phyloP scores from a whole-genome alignment of 2,797 vertebrate species.

The Mormyrops boulengeri region DNA sequence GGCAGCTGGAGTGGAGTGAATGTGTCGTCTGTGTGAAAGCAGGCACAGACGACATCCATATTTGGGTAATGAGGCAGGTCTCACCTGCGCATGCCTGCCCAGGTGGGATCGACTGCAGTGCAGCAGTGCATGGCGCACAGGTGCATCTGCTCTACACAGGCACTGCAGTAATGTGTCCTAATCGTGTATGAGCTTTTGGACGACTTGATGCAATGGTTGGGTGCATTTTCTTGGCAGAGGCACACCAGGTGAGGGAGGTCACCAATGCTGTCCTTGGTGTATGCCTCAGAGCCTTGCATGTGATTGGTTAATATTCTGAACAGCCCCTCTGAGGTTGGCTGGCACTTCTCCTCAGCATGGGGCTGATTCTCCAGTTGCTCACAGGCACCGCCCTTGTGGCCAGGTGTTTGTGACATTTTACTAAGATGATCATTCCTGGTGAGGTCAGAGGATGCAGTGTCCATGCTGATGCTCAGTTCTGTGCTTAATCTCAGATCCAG shows the following conservation, averaged over 20 bases:
- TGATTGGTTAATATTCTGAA: conserved; percentile 51
- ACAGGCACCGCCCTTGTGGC: neutral
- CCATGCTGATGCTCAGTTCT: conserved; percentile 42
- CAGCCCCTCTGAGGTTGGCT: conserved; percentile 38
- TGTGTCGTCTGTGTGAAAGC: neutral
- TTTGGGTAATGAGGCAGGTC: conserved; percentile 23
- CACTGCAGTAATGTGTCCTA: conserved; percentile 86
- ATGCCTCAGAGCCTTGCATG: conserved; percentile 54
- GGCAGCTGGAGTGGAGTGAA: neutral
- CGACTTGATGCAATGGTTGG: conserved; percentile 81
- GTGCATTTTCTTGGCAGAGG: conserved; percentile 53
- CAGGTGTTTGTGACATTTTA: neutral
- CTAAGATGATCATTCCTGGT: neutral
- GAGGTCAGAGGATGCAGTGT: conserved; percentile 21
- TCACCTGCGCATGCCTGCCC: conserved; percentile 93
- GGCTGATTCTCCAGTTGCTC: neutral
- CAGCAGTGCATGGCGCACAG: conserved; percentile 83
- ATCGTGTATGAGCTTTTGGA: conserved; percentile 87
- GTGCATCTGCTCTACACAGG: conserved; percentile 84
- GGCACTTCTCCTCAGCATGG: neutral
- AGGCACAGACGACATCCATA: neutral
- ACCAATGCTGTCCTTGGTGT: conserved; percentile 52
- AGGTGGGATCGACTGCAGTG: conserved; percentile 79
- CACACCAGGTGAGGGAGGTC: conserved; percentile 52
- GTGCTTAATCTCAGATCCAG: conserved; percentile 49